Evolutionary conservation across 2,797 vertebrate genomes (phyloP), one percentile per base, ranked within the genome.

Genomic region (Kryptolebias ocellatus): DNA sequence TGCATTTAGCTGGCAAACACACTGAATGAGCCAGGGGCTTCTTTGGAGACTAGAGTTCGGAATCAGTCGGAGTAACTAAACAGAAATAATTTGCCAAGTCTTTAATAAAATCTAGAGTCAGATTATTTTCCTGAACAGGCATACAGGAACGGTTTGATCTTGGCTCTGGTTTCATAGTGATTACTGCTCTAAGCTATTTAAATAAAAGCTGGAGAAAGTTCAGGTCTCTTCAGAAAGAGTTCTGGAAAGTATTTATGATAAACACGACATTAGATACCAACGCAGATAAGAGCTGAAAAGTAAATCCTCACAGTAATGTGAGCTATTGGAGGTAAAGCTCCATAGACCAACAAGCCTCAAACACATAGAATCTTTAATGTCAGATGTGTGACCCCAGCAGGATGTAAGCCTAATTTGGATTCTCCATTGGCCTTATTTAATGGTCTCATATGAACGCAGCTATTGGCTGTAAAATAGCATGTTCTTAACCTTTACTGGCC

Each of bases 1-100:
- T 77, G 72, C 72, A 71, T 91, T 76, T 73, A 82, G 52, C 39
- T 72, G 73, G 67, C 67, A 70, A 64, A 77, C 28, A 39, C 68
- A 28, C 61, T 58, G 76, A 86, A 70, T 72, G 87, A 79, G 79
- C 78, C 66, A n/a, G 20, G 20, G 20, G 20, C 20, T 24, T 24
- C 20, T 84, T 84, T 70, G 1, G 1, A 51, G 34, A 63, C 56
- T 60, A 17, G 59, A 70, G 79, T 74, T 79, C 60, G 60, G 53
- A 78, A 85, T 58, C 2, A 1, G 31, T 68, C 66, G 79, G 47
- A 64, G 60, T 53, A 39, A 49, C 9, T 31, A 67, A 53, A 42
- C 5, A 60, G 1, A 72, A 51, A 53, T 76, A 18, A 72, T 65
- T 73, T 70, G 61, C 65, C 71, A 57, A 61, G 68, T 5, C 11